These are phyloP conservation scores for Crossaster papposus DNA, from an alignment of 53 echinoderm and acorn worm genomes.

Conservation along the genomic window DNA sequence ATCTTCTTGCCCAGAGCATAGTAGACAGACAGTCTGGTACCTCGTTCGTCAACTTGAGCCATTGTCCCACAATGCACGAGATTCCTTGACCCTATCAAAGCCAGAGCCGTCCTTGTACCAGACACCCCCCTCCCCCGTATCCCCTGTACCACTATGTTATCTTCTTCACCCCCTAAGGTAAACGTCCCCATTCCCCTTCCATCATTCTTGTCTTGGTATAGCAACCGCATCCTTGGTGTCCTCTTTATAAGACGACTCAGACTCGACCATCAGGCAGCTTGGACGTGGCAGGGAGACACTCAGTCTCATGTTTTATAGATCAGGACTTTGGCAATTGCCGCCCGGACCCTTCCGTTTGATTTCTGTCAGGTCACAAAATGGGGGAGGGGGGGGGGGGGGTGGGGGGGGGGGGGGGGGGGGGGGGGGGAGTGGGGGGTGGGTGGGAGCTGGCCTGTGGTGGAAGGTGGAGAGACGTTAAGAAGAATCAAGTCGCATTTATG, in stretches of 20 bases:
- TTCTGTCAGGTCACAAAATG: constrained; percentile 15
- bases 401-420: background rate
- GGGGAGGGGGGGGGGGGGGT: background rate
- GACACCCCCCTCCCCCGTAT: background rate
- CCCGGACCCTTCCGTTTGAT: constrained; percentile 8
- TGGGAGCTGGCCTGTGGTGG: no score
- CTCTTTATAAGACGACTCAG: background rate
- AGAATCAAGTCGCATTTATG: background rate
- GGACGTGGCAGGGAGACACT: constrained; percentile 39
- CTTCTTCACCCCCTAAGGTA: background rate
- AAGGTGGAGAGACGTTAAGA: background rate
- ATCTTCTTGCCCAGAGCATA: background rate
- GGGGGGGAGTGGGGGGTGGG: no score
- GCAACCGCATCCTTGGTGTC: constrained; percentile 18
- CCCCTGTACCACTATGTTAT: background rate
- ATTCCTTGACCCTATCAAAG: constrained; percentile 8
- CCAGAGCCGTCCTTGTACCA: background rate
- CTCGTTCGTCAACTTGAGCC: background rate
- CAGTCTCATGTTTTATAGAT: constrained; percentile 62
- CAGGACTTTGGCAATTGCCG: constrained; percentile 36
- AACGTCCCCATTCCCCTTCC: background rate
- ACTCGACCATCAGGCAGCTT: constrained; percentile 31
- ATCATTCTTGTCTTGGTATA: constrained; percentile 15
- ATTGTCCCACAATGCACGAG: background rate
- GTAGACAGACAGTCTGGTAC: constrained; percentile 30